Base-by-base conservation (phyloP, 2,113 vertebrate genomes). In the Ciconia boyciana region DNA sequence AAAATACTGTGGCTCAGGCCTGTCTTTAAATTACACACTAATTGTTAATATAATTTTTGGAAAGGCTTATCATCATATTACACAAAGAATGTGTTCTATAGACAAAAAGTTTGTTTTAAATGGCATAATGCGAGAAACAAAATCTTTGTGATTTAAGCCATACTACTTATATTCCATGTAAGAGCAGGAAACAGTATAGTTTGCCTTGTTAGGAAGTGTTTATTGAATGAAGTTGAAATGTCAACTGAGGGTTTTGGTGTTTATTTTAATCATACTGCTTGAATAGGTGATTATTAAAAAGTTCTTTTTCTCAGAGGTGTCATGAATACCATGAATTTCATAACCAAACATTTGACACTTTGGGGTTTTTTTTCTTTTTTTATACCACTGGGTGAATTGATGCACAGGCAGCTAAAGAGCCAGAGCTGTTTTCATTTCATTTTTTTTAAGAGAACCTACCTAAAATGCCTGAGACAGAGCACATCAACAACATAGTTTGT, bases 191-290 rank as follows among this genome's bases (percentile, higher is more conserved):
- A 79, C 32, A 46, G 36, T 85, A 70, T 58, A 39, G 74, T 72
- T 95, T 94, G 7, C 72, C 61, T 83, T 94, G 21, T 69, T 92
- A 74, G 71, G 43, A 87, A 77, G 20, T 83, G 54, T 96, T 95
- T 97, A 58, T 95, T 94, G 87, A 96, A 86, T 66, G 22, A 87
- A 94, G 89, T 93, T 94, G 77, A 94, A 97, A 91, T 94, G n/a
- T 89, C 70, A 95, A 0, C 49, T 89, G 54, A 89, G 78, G 54
- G 11, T 13, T 83, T 89, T 54, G 22, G 34, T 79, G 49, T 54
- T 95, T 94, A 89, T 85, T 96, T 94, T 90, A 74, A 85, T 87
- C 21, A 58, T 89, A 46, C 16, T 83, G 28, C 72, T 82, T 74
- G 41, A 90, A 89, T 69, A 76, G 17, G 41, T 84, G 74, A 61